A percentile compares a stretch with the other conserved stretches of the same genome.
These are phyloP conservation scores for Setophaga petechia DNA, from an alignment of 2,113 vertebrate genomes.

Conservation along the genomic window DNA sequence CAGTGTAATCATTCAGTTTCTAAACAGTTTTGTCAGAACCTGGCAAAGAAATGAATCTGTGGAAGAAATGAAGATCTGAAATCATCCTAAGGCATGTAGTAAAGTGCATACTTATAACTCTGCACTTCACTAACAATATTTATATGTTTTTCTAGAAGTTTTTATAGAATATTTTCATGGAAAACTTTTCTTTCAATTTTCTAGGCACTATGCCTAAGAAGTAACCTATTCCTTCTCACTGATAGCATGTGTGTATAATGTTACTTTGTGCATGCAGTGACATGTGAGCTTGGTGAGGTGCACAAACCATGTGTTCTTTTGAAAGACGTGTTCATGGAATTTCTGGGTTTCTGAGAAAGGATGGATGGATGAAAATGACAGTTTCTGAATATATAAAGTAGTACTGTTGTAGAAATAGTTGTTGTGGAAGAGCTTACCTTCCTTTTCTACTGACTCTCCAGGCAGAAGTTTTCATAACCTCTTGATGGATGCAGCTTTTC, in stretches of 20 bases:
- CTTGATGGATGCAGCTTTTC: constrained; percentile 10
- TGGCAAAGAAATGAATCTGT: not conserved
- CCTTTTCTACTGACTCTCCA: not conserved
- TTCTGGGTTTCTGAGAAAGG: not conserved
- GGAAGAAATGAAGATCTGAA: constrained; percentile 16
- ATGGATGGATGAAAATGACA: not conserved
- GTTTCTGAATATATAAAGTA: not conserved
- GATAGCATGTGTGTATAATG: not conserved
- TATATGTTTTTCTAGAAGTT: not conserved
- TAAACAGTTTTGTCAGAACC: not conserved
- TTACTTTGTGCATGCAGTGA: not conserved
- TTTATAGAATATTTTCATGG: not conserved
- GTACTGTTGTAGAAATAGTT: not conserved
- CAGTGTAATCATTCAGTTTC: not conserved
- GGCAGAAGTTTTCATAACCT: constrained; percentile 21
- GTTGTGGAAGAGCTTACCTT: not conserved
- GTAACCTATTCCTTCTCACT: not conserved
- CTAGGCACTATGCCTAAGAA: not conserved
- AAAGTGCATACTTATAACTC: not conserved
- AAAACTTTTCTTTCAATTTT: not conserved
- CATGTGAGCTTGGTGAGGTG: not conserved
- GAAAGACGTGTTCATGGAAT: not conserved
- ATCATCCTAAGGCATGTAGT: not conserved
- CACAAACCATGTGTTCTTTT: not conserved
- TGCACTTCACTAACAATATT: not conserved